phyloP scores from a whole-genome alignment of 2,113 vertebrate genomes.

The Carettochelys insculpta region DNA sequence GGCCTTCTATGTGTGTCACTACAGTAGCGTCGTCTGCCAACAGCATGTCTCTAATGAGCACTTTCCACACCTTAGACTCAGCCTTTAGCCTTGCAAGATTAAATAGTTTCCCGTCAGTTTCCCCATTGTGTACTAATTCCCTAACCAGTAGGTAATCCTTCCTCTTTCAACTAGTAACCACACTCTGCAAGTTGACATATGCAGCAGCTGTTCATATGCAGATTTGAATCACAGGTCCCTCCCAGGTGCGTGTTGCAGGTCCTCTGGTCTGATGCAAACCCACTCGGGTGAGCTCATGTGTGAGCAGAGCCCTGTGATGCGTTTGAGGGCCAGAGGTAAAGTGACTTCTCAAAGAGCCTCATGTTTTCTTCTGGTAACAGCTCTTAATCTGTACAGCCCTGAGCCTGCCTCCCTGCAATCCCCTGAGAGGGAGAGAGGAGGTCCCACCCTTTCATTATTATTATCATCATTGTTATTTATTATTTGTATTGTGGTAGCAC shows the following conservation, averaged over 20 bases:
- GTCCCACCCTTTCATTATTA: rapidly evolving
- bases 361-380: rapidly evolving
- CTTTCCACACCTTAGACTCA: no score
- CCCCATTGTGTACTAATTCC: background rate
- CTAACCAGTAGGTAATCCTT: background rate
- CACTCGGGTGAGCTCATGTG: background rate
- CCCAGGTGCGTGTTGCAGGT: rapidly evolving
- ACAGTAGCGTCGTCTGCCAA: no score
- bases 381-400: rapidly evolving
- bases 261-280: background rate
- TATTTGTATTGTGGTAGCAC: background rate
- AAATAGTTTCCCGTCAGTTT: no score
- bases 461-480: background rate
- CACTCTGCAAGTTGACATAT: background rate
- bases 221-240: rapidly evolving
- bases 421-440: rapidly evolving
- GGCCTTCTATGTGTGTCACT: no score
- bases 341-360: rapidly evolving
- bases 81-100: no score
- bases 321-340: background rate
- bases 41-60: no score
- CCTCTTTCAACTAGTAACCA: background rate
- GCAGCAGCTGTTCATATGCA: background rate
- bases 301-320: rapidly evolving
- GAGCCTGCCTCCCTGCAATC: rapidly evolving